A percentile compares a stretch with the other conserved stretches of the same genome.
These are phyloP conservation scores for Cnemophilus loriae DNA, from an alignment of 2,113 vertebrate genomes.

Conservation along the genomic window DNA sequence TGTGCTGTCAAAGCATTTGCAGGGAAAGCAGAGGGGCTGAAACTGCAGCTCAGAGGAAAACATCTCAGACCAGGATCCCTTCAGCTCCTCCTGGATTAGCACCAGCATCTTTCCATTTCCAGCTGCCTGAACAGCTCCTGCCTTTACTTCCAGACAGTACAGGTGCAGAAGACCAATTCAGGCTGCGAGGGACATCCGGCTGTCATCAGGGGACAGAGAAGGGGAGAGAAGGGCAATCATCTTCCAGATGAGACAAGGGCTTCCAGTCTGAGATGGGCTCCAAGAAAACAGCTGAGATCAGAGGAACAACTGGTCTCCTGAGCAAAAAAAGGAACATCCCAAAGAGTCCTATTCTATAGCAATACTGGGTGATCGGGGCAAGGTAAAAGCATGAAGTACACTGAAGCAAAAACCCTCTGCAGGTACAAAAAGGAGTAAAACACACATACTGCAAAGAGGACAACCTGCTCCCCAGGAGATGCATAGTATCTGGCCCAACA, in stretches of 20 bases:
- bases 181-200: not conserved
- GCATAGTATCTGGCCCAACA: not conserved
- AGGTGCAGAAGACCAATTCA: not conserved
- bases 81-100: not conserved
- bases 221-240: not conserved
- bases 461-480: not conserved
- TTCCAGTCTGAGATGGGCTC: not conserved
- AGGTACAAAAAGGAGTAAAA: not conserved
- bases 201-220: not conserved
- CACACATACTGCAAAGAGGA: not conserved
- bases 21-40: not conserved
- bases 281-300: not conserved
- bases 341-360: not conserved
- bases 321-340: not conserved
- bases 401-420: not conserved
- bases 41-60: not conserved
- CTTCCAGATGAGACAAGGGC: not conserved
- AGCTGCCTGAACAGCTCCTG: not conserved
- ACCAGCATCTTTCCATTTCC: not conserved
- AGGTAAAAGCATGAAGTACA: not conserved
- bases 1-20: rapidly evolving
- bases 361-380: not conserved
- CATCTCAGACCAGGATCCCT: not conserved
- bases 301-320: not conserved
- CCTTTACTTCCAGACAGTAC: not conserved